phyloP scores from a whole-genome alignment of 92 coral and sea anemone genomes.

The Nematostella vectensis region DNA sequence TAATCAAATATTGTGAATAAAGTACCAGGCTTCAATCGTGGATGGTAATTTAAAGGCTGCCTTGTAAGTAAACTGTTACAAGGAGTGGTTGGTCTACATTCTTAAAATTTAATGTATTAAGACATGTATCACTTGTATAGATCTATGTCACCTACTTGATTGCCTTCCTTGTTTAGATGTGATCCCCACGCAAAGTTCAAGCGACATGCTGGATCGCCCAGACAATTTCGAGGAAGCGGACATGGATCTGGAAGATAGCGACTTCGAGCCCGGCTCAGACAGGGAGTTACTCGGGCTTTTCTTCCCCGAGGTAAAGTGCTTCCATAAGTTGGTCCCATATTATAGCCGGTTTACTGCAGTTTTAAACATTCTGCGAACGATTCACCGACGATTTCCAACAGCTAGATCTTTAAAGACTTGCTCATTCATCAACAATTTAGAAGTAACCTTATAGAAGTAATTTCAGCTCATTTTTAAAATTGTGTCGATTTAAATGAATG shows the following conservation, averaged over 20 bases:
- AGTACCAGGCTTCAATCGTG: not conserved
- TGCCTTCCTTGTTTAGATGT: too few relatives aligned
- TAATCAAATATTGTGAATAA: not conserved
- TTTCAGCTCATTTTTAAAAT: too few relatives aligned
- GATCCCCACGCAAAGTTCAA: slow-evolving; percentile 14
- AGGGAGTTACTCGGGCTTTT: slow-evolving; percentile 69
- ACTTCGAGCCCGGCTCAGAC: slow-evolving; percentile 78
- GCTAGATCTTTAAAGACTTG: not conserved
- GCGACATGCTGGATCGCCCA: slow-evolving; percentile 4
- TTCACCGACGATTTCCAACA: not conserved
- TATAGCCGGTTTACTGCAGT: too few relatives aligned
- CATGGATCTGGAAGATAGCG: slow-evolving; percentile 79
- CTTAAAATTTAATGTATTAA: too few relatives aligned
- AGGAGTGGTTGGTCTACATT: too few relatives aligned
- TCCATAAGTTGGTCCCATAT: not conserved
- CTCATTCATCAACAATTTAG: too few relatives aligned
- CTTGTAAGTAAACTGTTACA: too few relatives aligned
- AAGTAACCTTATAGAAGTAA: too few relatives aligned
- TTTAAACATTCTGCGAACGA: too few relatives aligned
- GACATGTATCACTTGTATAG: too few relatives aligned
- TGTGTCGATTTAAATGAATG: too few relatives aligned
- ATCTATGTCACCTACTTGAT: too few relatives aligned
- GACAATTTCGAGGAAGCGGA: slow-evolving; percentile 36
- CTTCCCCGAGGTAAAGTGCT: slow-evolving; percentile 70
- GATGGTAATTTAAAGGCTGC: not conserved